Evolutionary conservation across 1,140 invertebrate species (phyloP), one percentile per base, ranked within the genome.

Genomic region (Bombus picipes): DNA sequence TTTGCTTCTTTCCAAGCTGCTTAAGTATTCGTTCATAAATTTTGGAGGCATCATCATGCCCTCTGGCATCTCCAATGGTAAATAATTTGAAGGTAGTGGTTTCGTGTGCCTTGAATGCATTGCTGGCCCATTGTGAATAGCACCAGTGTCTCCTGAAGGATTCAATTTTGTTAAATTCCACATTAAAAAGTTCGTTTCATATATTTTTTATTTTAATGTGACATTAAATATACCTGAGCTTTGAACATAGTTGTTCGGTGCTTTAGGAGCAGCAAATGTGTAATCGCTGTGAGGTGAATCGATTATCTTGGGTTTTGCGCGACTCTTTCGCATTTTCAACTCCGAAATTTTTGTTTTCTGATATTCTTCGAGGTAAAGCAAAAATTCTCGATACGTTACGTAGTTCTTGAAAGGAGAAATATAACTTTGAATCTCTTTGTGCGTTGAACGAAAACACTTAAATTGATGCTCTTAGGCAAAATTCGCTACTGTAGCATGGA

Each of bases 351-450:
- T 95, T 9, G 91, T 95, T 76, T 93, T 92, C 41, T 95, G 93
- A 86, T 96, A 96, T 65, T 96, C 95, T 77, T 96, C 95, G 32
- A 96, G 92, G 85, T 96, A 96, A 2, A 96, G 92, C 6, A 96
- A 89, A 90, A 96, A 96, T 87, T 96, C 96, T 32, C 94, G 92
- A 88, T 96, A 96, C 0, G 96, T 96, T 65, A 96, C 95, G 87
- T 96, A 96, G 70, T 96, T 96, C 94, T 95, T 85, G 13, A 89
- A 85, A 75, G 65, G 66, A 82, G 70, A 34, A 81, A 41, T 41
- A 65, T 41, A 41, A 41, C 70, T 71, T 70, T 43, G 5, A 65
- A 41, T 70, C 39, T 3, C 15, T 22, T 53, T 53, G 0, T 18
- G 18, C 18, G 1, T 53, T 53, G 47, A 53, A 53, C 6, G 18